These are phyloP conservation scores for Pelodytes ibericus DNA, from an alignment of 2,797 vertebrate species.

Conservation along the genomic window DNA sequence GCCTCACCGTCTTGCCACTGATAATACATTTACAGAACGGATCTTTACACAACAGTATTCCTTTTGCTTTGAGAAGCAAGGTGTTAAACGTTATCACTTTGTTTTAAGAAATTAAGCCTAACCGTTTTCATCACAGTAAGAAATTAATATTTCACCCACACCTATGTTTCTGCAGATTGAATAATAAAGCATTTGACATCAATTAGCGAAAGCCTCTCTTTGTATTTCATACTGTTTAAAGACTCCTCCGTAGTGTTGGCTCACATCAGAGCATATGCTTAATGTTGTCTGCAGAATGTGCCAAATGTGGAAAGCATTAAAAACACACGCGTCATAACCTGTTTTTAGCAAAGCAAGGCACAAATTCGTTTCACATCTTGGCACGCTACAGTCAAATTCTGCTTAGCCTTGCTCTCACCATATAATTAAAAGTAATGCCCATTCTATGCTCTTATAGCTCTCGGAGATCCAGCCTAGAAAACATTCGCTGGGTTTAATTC, in stretches of 20 bases:
- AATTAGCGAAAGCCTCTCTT: not conserved
- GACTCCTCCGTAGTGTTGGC: conserved; percentile 3
- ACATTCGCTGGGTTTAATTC: not conserved
- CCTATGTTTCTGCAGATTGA: conserved; percentile 16
- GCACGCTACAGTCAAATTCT: conserved; percentile 10
- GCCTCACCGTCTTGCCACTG: no score
- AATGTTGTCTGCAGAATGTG: conserved; percentile 25
- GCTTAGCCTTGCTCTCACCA: conserved; percentile 5
- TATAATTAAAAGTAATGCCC: not conserved
- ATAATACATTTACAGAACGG: no score
- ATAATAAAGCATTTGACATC: conserved; percentile 6
- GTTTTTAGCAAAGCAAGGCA: conserved; percentile 18
- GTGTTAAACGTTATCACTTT: no score
- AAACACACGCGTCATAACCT: conserved; percentile 10
- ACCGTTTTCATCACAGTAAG: no score
- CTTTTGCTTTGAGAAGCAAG: no score
- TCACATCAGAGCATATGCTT: conserved; percentile 20
- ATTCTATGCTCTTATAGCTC: not conserved
- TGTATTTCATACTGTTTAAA: not conserved
- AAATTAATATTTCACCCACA: not conserved
- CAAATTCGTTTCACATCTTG: conserved; percentile 34
- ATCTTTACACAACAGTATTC: no score
- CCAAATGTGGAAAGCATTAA: conserved; percentile 28
- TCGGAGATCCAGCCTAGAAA: not conserved
- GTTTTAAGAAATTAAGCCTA: no score